These are phyloP conservation scores for Sebastes oblongus DNA, from an alignment of 2,797 vertebrate genomes.

Conservation along the genomic window DNA sequence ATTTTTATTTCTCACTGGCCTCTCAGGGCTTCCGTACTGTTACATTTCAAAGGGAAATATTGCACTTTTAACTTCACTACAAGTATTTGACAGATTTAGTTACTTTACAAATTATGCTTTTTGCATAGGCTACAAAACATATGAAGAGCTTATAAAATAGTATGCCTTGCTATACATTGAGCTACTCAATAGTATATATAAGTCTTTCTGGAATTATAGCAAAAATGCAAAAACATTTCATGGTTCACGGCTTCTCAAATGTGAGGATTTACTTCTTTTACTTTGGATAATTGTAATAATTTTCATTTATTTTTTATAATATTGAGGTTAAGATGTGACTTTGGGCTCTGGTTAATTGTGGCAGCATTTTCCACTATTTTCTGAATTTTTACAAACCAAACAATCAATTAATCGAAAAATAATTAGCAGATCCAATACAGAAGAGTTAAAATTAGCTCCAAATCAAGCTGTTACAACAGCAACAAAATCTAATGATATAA, in stretches of 20 bases:
- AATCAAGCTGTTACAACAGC: not conserved
- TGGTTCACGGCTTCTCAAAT: not conserved
- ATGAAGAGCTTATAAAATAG: not conserved
- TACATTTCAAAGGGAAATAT: not conserved
- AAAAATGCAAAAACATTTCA: not conserved
- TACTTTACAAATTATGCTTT: not conserved
- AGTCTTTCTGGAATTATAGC: not conserved
- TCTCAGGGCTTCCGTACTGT: not conserved
- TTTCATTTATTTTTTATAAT: not conserved
- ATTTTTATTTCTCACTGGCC: too few relatives aligned
- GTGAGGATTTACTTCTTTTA: not conserved
- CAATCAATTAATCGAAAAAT: too few relatives aligned
- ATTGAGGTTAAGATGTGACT: too few relatives aligned
- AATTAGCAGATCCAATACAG: not conserved
- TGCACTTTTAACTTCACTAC: not conserved
- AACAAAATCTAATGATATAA: too few relatives aligned
- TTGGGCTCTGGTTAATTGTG: too few relatives aligned
- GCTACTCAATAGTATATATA: not conserved
- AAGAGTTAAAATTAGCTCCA: not conserved
- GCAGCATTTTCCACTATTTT: rapidly evolving
- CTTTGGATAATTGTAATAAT: not conserved
- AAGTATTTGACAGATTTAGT: not conserved
- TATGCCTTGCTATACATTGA: not conserved
- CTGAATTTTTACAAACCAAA: too few relatives aligned
- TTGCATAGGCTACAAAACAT: not conserved